Percentiles rank a stretch among this genome's conserved stretches.
Conservation (phyloP, 2,797 vertebrate species). For the Saxicola maurus region DNA sequence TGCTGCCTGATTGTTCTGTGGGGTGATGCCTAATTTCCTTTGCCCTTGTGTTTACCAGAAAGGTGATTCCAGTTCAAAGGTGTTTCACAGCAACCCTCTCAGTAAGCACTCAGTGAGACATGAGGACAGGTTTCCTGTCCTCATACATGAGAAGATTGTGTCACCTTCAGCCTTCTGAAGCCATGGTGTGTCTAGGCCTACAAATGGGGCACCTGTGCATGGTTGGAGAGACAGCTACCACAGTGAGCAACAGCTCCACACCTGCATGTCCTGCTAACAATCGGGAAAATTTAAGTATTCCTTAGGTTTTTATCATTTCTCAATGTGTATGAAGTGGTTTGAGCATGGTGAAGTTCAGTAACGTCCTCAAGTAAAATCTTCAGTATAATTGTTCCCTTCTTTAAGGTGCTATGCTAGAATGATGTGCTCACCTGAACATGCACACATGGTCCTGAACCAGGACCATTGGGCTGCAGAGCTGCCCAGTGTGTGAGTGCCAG, state of each 20-base stretch:
- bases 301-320: neutral
- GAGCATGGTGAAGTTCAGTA: neutral
- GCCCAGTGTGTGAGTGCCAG: rapidly evolving
- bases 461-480: neutral
- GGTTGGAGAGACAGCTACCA: neutral
- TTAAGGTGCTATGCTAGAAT: neutral
- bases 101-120: neutral
- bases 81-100: neutral
- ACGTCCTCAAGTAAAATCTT: neutral
- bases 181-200: no score
- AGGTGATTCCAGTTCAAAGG: neutral
- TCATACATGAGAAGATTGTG: rapidly evolving
- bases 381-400: neutral
- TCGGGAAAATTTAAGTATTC: neutral
- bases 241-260: neutral
- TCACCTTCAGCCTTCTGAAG: neutral
- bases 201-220: neutral
- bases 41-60: rapidly evolving
- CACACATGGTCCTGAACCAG: neutral
- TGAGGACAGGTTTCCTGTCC: neutral
- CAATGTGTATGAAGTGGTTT: neutral
- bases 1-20: rapidly evolving
- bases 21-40: neutral
- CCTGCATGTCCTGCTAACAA: rapidly evolving
- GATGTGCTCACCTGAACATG: neutral